Evolutionary conservation across 2,797 vertebrate species (phyloP).

Genomic region (Amphiprion clarkii): DNA sequence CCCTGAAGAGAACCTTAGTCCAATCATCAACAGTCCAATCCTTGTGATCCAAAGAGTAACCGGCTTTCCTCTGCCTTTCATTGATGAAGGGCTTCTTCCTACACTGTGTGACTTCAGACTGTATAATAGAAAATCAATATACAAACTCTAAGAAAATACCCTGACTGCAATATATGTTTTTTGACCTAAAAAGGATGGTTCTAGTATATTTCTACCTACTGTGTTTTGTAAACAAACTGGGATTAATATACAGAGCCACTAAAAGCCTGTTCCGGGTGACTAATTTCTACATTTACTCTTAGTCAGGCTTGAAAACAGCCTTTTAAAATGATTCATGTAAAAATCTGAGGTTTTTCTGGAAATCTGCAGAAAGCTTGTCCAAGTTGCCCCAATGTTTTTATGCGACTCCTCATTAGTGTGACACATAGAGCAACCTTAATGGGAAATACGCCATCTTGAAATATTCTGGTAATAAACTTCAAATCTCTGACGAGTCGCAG

Average conservation of each 20-base stretch:
- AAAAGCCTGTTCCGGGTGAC: background rate
- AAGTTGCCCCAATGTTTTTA: background rate
- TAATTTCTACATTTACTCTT: background rate
- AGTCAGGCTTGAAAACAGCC: background rate
- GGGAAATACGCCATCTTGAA: background rate
- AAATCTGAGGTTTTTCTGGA: background rate
- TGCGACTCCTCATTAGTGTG: too few species aligned
- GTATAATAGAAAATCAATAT: too few species aligned
- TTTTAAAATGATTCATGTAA: background rate
- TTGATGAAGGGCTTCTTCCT: too few species aligned
- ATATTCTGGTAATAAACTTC: too few species aligned
- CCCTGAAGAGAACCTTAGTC: too few species aligned
- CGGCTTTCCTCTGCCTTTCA: too few species aligned
- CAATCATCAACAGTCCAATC: too few species aligned
- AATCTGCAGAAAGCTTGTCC: background rate
- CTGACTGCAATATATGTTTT: background rate
- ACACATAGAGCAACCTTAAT: background rate
- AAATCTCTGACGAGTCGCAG: too few species aligned
- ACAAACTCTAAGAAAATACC: background rate
- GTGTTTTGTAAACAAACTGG: background rate
- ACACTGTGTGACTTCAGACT: too few species aligned
- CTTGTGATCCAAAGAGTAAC: too few species aligned
- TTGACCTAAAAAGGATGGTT: background rate
- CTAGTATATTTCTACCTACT: background rate
- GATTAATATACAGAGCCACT: background rate